Base-by-base conservation (phyloP, 2,113 vertebrate species). In the Perccottus glenii region DNA sequence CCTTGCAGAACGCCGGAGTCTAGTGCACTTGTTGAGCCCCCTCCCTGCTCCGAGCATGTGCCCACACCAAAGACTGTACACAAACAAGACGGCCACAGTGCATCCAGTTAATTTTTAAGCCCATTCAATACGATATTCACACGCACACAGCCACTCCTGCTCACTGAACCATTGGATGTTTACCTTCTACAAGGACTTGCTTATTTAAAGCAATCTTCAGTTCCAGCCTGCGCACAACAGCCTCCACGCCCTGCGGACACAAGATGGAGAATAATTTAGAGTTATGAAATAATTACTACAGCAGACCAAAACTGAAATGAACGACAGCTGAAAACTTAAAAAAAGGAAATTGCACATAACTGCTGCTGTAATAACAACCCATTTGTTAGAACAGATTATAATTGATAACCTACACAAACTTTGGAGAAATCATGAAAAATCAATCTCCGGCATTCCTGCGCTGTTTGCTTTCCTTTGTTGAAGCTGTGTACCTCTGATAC, bases 131-230 rank as follows among this genome's bases (percentile, higher is more conserved):
- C 59, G 71, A 61, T 51, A 65, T 72, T 81, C 64, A 61, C 67
- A 67, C 57, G 53, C 67, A 67, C 69, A 62, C 69, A 72, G 16
- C 59, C 79, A 70, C 42, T 14, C 52, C 56, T 62, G 82, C 67
- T 64, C 71, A 79, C 87, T 88, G 77, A 83, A 75, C 85, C 85
- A 87, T 69, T 56, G 75, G 75, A 68, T 89, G 90, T 94, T 96
- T 98, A 98, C 96, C 96, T 98, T 94, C 90, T 84, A 83, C 83
- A 83, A 88, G 85, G 90, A 90, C 92, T 92, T 92, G 93, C 92
- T 95, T 93, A 92, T 90, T 93, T 91, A 92, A 94, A 94, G 93
- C 93, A 92, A 93, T 95, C 94, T 95, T 95, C 94, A 91, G 93
- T 92, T 92, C 93, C 91, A 93, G 92, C 86, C 81, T 90, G 88